Percentiles rank a stretch among this genome's conserved stretches.
Conservation (phyloP, 2,888 invertebrate species). For the Spisula subtruncata region DNA sequence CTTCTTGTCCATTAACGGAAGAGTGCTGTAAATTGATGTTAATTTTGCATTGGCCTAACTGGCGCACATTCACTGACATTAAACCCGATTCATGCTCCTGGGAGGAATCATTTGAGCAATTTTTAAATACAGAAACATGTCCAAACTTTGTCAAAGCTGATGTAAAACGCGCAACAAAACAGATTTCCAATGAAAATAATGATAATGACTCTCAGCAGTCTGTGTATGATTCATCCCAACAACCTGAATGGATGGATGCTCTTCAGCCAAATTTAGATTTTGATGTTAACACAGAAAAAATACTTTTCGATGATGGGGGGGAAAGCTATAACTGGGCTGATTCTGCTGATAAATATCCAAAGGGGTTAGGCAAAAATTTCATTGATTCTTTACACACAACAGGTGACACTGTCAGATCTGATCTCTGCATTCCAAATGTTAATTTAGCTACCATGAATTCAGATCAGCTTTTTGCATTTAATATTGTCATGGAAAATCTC, state of each 20-base stretch:
- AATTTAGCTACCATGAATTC: too few species aligned
- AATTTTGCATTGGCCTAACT: too few species aligned
- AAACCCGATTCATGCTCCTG: too few species aligned
- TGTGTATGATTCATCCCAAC: not conserved
- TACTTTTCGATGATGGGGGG: conserved; percentile 41
- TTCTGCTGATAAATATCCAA: conserved; percentile 42
- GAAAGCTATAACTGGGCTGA: conserved; percentile 23
- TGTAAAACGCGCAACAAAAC: conserved; percentile 53
- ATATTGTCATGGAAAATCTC: too few species aligned
- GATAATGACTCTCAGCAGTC: conserved; percentile 26
- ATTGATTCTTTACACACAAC: conserved; percentile 57
- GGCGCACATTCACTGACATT: too few species aligned
- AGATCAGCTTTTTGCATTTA: too few species aligned
- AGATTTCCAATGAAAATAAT: not conserved
- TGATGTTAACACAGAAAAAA: conserved; percentile 67
- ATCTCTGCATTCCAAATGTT: too few species aligned
- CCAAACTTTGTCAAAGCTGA: conserved; percentile 70
- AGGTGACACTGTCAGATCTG: too few species aligned
- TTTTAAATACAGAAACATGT: too few species aligned
- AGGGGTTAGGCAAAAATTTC: conserved; percentile 35
- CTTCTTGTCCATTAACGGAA: too few species aligned
- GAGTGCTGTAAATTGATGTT: too few species aligned
- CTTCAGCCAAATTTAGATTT: conserved; percentile 47
- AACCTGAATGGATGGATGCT: conserved; percentile 72
- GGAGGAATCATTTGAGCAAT: too few species aligned